These are phyloP conservation scores for Pterostichus niger DNA, from an alignment of 2,888 invertebrate species.

Conservation along the genomic window DNA sequence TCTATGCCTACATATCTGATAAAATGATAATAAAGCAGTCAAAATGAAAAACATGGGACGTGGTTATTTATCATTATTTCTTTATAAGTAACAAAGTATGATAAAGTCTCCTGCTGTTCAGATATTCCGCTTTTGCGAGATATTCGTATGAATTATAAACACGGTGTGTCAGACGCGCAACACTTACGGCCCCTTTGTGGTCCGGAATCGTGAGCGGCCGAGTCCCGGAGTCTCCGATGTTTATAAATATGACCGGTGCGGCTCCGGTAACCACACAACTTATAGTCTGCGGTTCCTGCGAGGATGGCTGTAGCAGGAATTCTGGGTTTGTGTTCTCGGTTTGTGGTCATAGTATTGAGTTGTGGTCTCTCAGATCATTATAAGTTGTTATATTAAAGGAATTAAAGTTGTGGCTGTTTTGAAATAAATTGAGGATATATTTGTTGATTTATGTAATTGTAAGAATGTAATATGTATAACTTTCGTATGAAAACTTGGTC, in stretches of 20 bases:
- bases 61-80: neutral
- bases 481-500: too few relatives aligned
- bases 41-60: too few relatives aligned
- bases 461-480: too few relatives aligned
- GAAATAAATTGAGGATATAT: too few relatives aligned
- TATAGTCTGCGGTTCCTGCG: neutral
- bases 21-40: neutral
- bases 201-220: neutral
- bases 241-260: conserved; percentile 29
- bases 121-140: neutral
- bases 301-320: neutral
- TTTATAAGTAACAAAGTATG: neutral
- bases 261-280: conserved; percentile 21
- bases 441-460: too few relatives aligned
- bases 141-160: conserved; percentile 25
- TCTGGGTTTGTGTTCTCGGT: neutral
- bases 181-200: conserved; percentile 30
- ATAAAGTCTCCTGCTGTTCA: neutral
- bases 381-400: too few relatives aligned
- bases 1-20: neutral
- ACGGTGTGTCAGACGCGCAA: neutral
- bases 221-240: neutral
- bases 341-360: too few relatives aligned
- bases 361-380: too few relatives aligned
- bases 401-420: too few relatives aligned